Evolutionary conservation across 1,140 invertebrate genomes (phyloP).

Genomic region (Macrobrachium rosenbergii): DNA sequence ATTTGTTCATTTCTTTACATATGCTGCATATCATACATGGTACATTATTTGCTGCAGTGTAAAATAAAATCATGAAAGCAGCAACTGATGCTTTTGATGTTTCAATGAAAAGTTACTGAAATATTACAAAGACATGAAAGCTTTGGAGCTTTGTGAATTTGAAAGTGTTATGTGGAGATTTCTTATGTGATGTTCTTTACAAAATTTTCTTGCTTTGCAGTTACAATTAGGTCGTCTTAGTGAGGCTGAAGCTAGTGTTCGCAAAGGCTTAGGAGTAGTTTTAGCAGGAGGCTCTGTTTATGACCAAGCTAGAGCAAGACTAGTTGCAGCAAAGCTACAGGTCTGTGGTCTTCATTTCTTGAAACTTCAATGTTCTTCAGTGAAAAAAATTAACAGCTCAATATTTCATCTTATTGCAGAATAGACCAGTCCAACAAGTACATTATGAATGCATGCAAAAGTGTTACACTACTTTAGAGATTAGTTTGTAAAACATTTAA

Average conservation of each 20-base stretch:
- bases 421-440: too few species aligned
- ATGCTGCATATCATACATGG: neutral
- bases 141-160: too few species aligned
- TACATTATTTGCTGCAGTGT: neutral
- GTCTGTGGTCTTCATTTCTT: neutral
- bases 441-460: too few species aligned
- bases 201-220: neutral
- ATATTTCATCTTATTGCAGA: too few species aligned
- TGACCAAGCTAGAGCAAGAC: conserved; percentile 51
- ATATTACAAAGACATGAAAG: neutral
- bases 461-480: too few species aligned
- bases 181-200: neutral
- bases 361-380: neutral
- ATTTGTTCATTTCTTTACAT: too few species aligned
- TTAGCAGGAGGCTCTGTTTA: conserved; percentile 52
- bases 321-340: conserved; percentile 45
- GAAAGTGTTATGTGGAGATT: neutral
- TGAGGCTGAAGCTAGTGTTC: conserved; percentile 42
- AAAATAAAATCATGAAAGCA: too few species aligned
- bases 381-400: neutral
- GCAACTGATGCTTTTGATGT: too few species aligned
- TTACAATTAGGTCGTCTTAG: conserved; percentile 33
- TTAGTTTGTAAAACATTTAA: too few species aligned
- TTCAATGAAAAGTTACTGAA: too few species aligned
- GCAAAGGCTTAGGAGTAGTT: conserved; percentile 31